phyloP scores from a whole-genome alignment of 2,797 vertebrate species.

The Brotula barbata region DNA sequence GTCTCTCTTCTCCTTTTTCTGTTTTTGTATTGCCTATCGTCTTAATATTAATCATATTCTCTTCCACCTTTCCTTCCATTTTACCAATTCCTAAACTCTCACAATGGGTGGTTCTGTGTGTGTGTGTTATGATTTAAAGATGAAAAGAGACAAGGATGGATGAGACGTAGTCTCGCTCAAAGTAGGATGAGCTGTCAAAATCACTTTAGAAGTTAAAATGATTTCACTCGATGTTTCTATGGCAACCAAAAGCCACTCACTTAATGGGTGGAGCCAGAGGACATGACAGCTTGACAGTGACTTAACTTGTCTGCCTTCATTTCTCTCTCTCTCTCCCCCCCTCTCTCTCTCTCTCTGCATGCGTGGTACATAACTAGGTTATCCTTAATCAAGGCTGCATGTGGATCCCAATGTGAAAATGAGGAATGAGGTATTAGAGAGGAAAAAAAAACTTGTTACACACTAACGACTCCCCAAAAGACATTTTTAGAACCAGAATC shows the following conservation, averaged over 20 bases:
- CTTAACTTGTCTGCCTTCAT: constrained; percentile 44
- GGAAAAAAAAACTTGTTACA: constrained; percentile 23
- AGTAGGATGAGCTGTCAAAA: constrained; percentile 61
- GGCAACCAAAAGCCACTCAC: constrained; percentile 62
- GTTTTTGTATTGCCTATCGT: constrained; percentile 18
- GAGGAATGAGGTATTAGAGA: constrained; percentile 26
- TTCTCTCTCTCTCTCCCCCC: constrained; percentile 3
- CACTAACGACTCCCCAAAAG: constrained; percentile 11
- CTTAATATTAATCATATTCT: constrained; percentile 11
- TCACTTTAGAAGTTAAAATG: constrained; percentile 68
- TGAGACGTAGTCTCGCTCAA: constrained; percentile 49
- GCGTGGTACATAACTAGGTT: constrained; percentile 67
- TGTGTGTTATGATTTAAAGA: background rate
- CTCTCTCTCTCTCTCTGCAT: background rate
- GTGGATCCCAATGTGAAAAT: constrained; percentile 37
- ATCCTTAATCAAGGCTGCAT: constrained; percentile 59
- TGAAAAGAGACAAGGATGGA: constrained; percentile 17
- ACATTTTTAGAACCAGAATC: background rate
- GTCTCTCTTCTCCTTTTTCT: constrained; percentile 6
- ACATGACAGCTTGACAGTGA: constrained; percentile 57
- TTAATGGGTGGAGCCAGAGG: constrained; percentile 48
- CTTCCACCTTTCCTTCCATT: constrained; percentile 22
- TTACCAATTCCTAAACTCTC: constrained; percentile 30
- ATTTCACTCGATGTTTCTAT: constrained; percentile 63
- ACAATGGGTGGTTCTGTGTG: constrained; percentile 4